These are phyloP conservation scores for Drosophila santomea DNA, from an alignment of 1,140 invertebrate genomes.

Conservation along the genomic window DNA sequence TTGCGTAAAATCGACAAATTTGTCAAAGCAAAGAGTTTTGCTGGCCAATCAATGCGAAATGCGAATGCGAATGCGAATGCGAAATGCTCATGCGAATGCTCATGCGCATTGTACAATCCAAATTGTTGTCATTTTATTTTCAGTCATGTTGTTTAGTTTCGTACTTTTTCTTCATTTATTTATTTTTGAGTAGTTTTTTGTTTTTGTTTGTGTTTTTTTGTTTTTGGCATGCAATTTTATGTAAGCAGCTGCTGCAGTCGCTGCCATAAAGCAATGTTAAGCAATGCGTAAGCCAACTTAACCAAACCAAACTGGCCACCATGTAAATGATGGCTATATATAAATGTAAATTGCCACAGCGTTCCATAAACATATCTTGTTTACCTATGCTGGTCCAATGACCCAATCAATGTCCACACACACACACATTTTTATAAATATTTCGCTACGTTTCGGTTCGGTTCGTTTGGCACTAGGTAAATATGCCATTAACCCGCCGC, in stretches of 20 bases:
- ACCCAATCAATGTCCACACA: constrained; percentile 46
- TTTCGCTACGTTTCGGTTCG: too few relatives aligned
- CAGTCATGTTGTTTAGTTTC: constrained; percentile 25
- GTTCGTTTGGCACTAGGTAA: constrained; percentile 28
- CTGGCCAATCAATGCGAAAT: constrained; percentile 56
- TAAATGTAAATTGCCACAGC: constrained; percentile 60
- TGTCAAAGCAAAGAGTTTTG: constrained; percentile 44
- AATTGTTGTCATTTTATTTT: constrained; percentile 73
- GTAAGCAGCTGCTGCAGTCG: constrained; percentile 49
- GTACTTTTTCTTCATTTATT: constrained; percentile 2
- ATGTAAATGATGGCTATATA: constrained; percentile 63
- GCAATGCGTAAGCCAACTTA: constrained; percentile 48
- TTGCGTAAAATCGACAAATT: constrained; percentile 69
- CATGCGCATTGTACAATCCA: constrained; percentile 64
- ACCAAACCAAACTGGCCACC: constrained; percentile 23
- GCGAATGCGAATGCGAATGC: constrained; percentile 19
- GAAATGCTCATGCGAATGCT: constrained; percentile 18
- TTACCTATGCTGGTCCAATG: constrained; percentile 50
- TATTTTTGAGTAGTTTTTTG: not conserved
- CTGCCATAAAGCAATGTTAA: constrained; percentile 62
- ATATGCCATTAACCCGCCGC: constrained; percentile 46
- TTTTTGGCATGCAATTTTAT: constrained; percentile 48
- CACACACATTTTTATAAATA: not conserved
- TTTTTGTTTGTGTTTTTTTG: not conserved
- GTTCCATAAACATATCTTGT: constrained; percentile 57